Evolutionary conservation across 1,140 invertebrate genomes (phyloP).

Genomic region (Macrobrachium nipponense): DNA sequence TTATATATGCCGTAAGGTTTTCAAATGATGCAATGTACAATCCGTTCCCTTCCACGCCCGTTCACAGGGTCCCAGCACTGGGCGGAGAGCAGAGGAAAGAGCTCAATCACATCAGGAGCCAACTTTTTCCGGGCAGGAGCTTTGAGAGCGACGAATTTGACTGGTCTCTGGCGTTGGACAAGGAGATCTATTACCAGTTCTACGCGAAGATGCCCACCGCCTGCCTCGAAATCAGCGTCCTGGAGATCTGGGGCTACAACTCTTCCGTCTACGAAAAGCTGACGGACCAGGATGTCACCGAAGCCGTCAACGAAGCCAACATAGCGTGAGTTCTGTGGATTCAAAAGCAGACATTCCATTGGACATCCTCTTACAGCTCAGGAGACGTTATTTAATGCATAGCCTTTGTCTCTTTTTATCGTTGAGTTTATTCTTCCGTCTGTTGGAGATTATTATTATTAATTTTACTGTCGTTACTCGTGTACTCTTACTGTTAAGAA

Average conservation of each 20-base stretch:
- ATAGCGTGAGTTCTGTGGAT: slow-evolving; percentile 66
- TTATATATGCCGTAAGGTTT: too few species aligned
- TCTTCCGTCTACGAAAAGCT: slow-evolving; percentile 71
- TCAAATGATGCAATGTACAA: background rate
- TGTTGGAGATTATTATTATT: too few species aligned
- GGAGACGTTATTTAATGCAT: background rate
- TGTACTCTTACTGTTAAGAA: too few species aligned
- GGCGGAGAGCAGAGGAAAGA: slow-evolving; percentile 29
- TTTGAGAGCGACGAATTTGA: slow-evolving; percentile 26
- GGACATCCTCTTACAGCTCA: background rate
- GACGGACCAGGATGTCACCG: slow-evolving; percentile 75
- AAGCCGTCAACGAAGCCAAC: slow-evolving; percentile 74
- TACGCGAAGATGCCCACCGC: slow-evolving; percentile 65
- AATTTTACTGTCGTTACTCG: too few species aligned
- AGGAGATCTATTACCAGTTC: slow-evolving; percentile 46
- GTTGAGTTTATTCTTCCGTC: too few species aligned
- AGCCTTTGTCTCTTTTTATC: background rate
- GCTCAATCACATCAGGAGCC: slow-evolving; percentile 3
- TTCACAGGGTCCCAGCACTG: slow-evolving; percentile 43
- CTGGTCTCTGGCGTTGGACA: slow-evolving; percentile 53
- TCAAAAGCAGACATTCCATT: background rate
- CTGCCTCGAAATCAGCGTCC: slow-evolving; percentile 76
- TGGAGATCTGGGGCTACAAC: slow-evolving; percentile 80
- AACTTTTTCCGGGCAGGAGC: slow-evolving; percentile 24
- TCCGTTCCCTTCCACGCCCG: background rate